Conservation (phyloP, 2,888 invertebrate genomes). For the Notocelia uddmanniana region DNA sequence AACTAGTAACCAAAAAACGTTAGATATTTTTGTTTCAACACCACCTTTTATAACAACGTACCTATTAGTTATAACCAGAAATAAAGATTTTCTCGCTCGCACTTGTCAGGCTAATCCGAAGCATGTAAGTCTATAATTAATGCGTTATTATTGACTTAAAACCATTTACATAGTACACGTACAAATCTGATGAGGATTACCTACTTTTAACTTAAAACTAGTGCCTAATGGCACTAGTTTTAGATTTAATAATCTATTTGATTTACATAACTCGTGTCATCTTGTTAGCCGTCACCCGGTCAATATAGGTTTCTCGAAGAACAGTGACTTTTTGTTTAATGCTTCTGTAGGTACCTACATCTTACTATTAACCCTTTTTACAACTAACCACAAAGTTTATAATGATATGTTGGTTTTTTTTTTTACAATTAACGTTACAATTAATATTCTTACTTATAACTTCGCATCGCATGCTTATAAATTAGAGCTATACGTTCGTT, state of each 20-base stretch:
- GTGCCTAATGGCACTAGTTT: too few species aligned
- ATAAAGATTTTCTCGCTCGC: neutral
- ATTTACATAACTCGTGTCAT: constrained; percentile 22
- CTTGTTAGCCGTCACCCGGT: neutral
- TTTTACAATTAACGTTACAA: too few species aligned
- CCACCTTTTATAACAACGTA: too few species aligned
- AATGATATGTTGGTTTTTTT: too few species aligned
- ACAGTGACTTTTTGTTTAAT: neutral
- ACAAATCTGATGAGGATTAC: neutral
- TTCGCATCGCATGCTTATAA: too few species aligned
- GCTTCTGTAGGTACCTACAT: too few species aligned
- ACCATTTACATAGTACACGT: neutral
- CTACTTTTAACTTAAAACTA: constrained; percentile 3
- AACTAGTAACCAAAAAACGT: neutral
- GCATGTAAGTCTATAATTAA: neutral
- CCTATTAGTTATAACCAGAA: too few species aligned
- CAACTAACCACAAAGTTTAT: neutral
- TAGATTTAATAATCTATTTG: too few species aligned
- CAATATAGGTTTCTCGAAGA: neutral
- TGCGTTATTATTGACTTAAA: neutral
- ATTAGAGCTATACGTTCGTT: too few species aligned
- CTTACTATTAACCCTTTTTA: neutral
- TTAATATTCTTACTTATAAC: too few species aligned
- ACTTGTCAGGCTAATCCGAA: neutral
- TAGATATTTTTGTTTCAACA: neutral